Percentiles rank a stretch among this genome's conserved stretches.
phyloP scores from a whole-genome alignment of 1,140 invertebrate species.

The Caenorhabditis briggsae region DNA sequence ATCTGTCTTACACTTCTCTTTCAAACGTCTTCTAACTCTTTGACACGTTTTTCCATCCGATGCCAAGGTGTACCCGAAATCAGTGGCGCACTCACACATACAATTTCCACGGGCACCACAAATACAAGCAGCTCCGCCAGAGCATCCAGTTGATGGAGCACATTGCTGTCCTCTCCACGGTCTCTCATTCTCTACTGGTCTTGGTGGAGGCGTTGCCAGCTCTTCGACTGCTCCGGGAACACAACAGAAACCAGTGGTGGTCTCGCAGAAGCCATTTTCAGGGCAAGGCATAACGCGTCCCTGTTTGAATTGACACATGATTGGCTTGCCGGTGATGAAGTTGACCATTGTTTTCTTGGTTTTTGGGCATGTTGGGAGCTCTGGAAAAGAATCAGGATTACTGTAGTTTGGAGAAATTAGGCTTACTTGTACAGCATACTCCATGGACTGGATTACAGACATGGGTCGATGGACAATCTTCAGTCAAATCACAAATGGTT shows the following conservation, averaged over 20 bases:
- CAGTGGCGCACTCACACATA: slow-evolving; percentile 70
- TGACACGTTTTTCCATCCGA: slow-evolving; percentile 68
- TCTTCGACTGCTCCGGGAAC: slow-evolving; percentile 12
- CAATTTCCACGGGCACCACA: slow-evolving; percentile 52
- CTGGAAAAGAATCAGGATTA: slow-evolving; percentile 58
- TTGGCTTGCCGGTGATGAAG: slow-evolving; percentile 65
- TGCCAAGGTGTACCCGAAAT: slow-evolving; percentile 71
- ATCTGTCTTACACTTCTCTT: slow-evolving; percentile 72
- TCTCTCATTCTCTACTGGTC: slow-evolving; percentile 22
- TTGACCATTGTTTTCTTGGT: slow-evolving; percentile 71
- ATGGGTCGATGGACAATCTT: slow-evolving; percentile 48
- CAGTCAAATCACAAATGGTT: slow-evolving; percentile 60
- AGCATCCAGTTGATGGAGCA: slow-evolving; percentile 40
- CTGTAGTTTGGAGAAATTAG: not conserved
- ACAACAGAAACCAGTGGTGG: slow-evolving; percentile 72
- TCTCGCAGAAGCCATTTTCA: slow-evolving; percentile 64
- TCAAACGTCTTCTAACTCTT: slow-evolving; percentile 69
- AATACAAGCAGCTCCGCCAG: slow-evolving; percentile 62
- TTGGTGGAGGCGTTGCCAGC: not conserved
- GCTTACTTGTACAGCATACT: slow-evolving; percentile 66
- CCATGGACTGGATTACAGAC: slow-evolving; percentile 66
- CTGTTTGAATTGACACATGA: slow-evolving; percentile 69
- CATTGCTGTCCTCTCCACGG: slow-evolving; percentile 63
- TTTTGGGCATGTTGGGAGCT: slow-evolving; percentile 70
- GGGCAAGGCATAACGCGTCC: slow-evolving; percentile 66